Evolutionary conservation across 2,888 invertebrate genomes (phyloP), one percentile per base, ranked within the genome.

Genomic region (Apodemia zela): DNA sequence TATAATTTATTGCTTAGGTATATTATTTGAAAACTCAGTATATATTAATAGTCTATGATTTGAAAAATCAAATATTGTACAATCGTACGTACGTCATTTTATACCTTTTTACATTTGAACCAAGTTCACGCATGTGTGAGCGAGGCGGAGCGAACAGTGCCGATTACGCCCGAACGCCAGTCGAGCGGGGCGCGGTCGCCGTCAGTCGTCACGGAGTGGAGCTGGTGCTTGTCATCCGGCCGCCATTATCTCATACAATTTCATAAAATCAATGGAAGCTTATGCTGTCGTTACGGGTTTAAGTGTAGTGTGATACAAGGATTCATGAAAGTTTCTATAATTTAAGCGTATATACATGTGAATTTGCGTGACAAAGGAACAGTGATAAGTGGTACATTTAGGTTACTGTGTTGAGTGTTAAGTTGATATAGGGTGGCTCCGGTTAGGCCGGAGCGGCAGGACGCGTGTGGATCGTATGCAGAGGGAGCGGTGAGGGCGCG

Each of bases 401-500:
- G 87, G 86, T 88, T 87, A 86, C 86, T 80, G 81, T 83, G 83
- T 85, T 82, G 83, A 84, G 85, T 85, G 25, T 25, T 25, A 25
- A 25, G 25, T 25, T 25, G 25, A 25, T 85, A 79, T 86, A 85
- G 88, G 87, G 89, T 86, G 85, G 86, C 82, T 87, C 86, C 84
- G 84, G 87, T 81, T 69, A 74, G 75, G 79, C 87, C 86, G 88
- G 87, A 79, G 87, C 80, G 82, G 80, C 81, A 82, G 84, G 80
- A 83, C 81, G 86, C 85, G 87, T 83, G 83, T 77, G 80, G 82
- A 84, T 85, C 89, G 90, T 85, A 90, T 89, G 88, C 91, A 84
- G 89, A 89, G 82, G 87, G 89, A 88, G 93, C 93, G 93, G 93
- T 93, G 93, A 93, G 85, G 92, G 89, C 92, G 91, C 92, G 93